These are phyloP conservation scores for Plecotus auritus DNA, from an alignment of 2,113 vertebrate genomes.

Conservation along the genomic window DNA sequence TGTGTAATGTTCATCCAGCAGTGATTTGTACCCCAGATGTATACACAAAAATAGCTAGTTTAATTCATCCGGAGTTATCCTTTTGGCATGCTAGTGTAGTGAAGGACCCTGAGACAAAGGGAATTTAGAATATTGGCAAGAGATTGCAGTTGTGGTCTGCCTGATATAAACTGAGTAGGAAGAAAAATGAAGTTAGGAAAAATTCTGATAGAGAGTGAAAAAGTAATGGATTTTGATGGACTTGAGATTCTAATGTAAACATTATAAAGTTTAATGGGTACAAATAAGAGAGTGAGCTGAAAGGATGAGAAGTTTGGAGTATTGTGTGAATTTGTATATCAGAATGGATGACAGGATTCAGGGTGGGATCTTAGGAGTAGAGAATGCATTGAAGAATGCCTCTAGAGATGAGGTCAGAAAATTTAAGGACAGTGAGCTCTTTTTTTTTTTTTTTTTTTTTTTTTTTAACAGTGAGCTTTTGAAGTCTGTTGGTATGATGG, in stretches of 20 bases:
- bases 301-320: background rate
- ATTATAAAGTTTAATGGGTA: background rate
- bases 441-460: no score
- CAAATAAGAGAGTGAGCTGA: background rate
- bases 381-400: background rate
- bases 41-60: background rate
- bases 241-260: background rate
- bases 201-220: background rate
- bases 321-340: background rate
- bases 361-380: background rate
- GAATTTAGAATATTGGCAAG: background rate
- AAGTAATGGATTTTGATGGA: background rate
- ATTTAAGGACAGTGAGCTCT: background rate
- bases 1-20: background rate
- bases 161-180: background rate
- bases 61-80: background rate
- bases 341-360: background rate
- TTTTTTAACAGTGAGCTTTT: background rate
- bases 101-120: background rate
- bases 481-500: background rate
- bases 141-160: background rate
- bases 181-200: background rate
- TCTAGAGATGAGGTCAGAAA: background rate
- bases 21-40: background rate
- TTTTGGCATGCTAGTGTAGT: background rate